phyloP scores from a whole-genome alignment of 1,140 invertebrate genomes.

The Helicoverpa zea region DNA sequence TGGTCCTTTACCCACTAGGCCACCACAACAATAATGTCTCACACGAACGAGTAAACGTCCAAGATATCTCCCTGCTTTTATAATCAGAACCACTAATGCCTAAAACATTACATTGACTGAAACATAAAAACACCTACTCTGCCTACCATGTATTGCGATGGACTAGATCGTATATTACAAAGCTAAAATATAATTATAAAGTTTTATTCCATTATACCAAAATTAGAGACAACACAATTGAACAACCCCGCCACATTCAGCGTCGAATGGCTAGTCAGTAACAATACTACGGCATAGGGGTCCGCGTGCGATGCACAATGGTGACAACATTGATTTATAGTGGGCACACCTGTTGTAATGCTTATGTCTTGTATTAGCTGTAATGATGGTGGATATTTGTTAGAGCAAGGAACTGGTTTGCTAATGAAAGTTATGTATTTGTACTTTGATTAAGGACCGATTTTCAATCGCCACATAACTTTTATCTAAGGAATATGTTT shows the following conservation, averaged over 20 bases:
- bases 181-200: too few species aligned
- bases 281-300: conserved; percentile 3
- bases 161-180: too few species aligned
- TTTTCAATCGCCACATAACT: neutral
- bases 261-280: conserved; percentile 7
- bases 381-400: neutral
- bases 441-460: neutral
- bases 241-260: conserved; percentile 3
- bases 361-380: conserved; percentile 24
- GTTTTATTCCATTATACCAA: neutral
- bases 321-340: conserved; percentile 63
- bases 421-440: neutral
- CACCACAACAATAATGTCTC: too few species aligned
- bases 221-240: neutral
- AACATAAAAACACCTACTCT: too few species aligned
- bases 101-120: too few species aligned
- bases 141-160: too few species aligned
- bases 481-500: too few species aligned
- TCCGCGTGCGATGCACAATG: conserved; percentile 20
- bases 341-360: conserved; percentile 67
- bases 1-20: too few species aligned
- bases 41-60: too few species aligned
- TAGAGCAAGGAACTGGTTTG: too few species aligned
- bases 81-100: too few species aligned
- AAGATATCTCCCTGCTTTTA: too few species aligned